Conservation (phyloP, 2,888 invertebrate genomes). For the Drosophila parthenogenetica region DNA sequence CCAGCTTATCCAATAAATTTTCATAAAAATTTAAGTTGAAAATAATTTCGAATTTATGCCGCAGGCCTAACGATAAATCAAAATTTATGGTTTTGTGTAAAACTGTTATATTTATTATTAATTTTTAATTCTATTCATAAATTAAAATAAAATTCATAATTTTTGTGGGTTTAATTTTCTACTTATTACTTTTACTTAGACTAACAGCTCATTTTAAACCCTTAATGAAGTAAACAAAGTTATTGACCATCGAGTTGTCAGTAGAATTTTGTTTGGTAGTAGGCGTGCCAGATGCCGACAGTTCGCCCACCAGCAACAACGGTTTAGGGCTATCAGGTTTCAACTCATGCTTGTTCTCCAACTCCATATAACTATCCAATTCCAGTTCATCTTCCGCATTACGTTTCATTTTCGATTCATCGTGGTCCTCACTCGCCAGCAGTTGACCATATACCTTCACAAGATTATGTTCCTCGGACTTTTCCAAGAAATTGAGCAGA, state of each 20-base stretch:
- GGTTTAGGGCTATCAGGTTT: slow-evolving; percentile 17
- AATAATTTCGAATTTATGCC: too few species aligned
- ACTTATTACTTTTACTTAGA: not conserved
- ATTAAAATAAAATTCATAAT: not conserved
- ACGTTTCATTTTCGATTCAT: slow-evolving; percentile 26
- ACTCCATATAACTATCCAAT: slow-evolving; percentile 9
- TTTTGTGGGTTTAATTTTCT: not conserved
- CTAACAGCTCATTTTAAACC: slow-evolving; percentile 33
- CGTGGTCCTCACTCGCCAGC: slow-evolving; percentile 31
- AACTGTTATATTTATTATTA: too few species aligned
- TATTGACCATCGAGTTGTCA: slow-evolving; percentile 25
- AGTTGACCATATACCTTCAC: slow-evolving; percentile 52
- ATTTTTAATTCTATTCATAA: not conserved
- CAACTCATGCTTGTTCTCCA: not conserved
- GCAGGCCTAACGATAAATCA: too few species aligned
- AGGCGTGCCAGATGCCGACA: not conserved
- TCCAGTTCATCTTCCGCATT: slow-evolving; percentile 21
- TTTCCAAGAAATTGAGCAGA: slow-evolving; percentile 58
- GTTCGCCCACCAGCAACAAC: slow-evolving; percentile 37
- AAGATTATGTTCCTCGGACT: slow-evolving; percentile 58
- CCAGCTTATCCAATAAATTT: too few species aligned
- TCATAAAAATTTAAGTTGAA: too few species aligned
- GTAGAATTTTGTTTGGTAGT: slow-evolving; percentile 8
- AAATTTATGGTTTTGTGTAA: too few species aligned
- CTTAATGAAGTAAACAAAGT: slow-evolving; percentile 64